phyloP scores from a whole-genome alignment of 1,140 invertebrate genomes.

The Monochamus saltuarius region DNA sequence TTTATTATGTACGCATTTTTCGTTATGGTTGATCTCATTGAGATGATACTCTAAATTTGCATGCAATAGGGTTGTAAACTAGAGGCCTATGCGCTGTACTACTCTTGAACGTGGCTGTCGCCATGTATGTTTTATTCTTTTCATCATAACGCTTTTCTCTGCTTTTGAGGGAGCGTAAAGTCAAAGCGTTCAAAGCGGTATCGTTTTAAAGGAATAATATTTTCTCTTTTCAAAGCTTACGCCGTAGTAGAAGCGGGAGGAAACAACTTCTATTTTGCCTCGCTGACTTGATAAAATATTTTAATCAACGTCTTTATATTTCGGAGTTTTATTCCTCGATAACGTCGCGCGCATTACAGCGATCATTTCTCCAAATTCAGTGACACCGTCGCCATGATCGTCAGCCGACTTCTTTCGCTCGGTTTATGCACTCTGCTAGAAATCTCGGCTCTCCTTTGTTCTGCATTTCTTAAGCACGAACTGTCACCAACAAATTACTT shows the following conservation, averaged over 20 bases:
- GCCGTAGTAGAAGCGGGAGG: constrained; percentile 2
- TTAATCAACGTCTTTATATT: constrained; percentile 32
- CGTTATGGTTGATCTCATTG: no score
- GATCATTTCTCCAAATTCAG: background rate
- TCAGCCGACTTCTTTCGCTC: no score
- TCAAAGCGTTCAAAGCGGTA: constrained; percentile 28
- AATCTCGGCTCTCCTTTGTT: no score
- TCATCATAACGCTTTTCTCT: constrained; percentile 5
- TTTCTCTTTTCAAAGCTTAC: constrained; percentile 27
- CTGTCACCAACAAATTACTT: no score
- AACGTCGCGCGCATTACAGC: constrained; percentile 16
- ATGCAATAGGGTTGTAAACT: no score
- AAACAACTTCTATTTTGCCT: constrained; percentile 24
- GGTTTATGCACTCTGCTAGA: no score
- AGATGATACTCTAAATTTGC: no score
- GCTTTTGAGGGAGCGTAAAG: constrained; percentile 16
- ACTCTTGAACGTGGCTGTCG: no score
- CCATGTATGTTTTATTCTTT: constrained; percentile 1
- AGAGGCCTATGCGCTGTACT: no score
- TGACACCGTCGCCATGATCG: no score
- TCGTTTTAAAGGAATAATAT: constrained; percentile 38
- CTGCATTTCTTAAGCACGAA: no score
- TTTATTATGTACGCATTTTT: no score
- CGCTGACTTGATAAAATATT: constrained; percentile 30
- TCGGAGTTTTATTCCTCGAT: constrained; percentile 22